A percentile compares a stretch with the other conserved stretches of the same genome.
Conservation (phyloP, 2,797 vertebrate genomes). For the Sylvia borin region DNA sequence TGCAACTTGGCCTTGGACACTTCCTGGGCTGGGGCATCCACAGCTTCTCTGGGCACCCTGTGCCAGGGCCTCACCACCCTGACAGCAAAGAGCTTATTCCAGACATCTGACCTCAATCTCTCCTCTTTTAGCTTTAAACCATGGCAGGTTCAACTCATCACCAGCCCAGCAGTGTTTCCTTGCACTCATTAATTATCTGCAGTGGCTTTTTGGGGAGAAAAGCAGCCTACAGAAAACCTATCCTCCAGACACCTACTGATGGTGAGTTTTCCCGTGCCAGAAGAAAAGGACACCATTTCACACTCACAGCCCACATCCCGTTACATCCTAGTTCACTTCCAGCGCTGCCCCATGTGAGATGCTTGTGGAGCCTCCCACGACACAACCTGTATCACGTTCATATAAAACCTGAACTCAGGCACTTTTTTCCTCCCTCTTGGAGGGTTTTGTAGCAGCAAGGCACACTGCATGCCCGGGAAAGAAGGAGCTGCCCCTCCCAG, state of each 20-base stretch:
- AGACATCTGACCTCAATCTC: too few species aligned
- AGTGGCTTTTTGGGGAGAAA: background rate
- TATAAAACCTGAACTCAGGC: fast-evolving
- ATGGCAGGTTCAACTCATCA: fast-evolving
- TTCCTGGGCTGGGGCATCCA: background rate
- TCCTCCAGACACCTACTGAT: background rate
- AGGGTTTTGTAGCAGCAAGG: background rate
- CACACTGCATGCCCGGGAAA: too few species aligned
- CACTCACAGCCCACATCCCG: fast-evolving
- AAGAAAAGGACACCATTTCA: fast-evolving
- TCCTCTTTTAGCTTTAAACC: background rate
- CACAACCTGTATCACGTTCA: fast-evolving
- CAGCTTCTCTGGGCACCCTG: background rate
- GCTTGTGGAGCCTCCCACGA: too few species aligned
- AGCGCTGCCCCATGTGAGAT: background rate
- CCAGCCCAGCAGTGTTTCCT: background rate
- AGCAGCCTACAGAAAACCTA: background rate
- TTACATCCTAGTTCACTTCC: background rate
- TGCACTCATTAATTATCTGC: background rate
- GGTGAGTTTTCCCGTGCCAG: fast-evolving
- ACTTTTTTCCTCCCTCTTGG: fast-evolving
- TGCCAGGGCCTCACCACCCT: background rate
- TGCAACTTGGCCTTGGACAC: background rate
- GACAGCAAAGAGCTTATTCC: background rate
- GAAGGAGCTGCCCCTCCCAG: background rate